phyloP scores from a whole-genome alignment of 2,797 vertebrate genomes.

The Leptodactylus fallax region DNA sequence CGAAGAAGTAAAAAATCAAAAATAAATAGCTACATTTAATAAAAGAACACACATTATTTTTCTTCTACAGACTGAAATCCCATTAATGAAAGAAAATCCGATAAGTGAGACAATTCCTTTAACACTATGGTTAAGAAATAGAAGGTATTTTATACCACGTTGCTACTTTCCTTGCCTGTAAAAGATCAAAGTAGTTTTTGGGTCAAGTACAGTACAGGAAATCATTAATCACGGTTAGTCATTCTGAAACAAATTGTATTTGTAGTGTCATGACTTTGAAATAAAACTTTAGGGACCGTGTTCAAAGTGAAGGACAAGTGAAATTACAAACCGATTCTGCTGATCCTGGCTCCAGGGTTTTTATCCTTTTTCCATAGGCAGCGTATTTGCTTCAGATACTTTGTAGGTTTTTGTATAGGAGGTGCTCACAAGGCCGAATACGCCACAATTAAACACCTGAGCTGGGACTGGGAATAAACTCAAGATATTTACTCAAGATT shows the following conservation, averaged over 20 bases:
- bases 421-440: constrained; percentile 3
- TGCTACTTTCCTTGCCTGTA: constrained; percentile 6
- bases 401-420: not conserved
- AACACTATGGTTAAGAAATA: not conserved
- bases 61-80: not conserved
- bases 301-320: constrained; percentile 69
- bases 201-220: constrained; percentile 67
- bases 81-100: not conserved
- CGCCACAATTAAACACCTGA: not conserved
- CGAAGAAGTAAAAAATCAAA: no score
- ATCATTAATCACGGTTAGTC: constrained; percentile 67
- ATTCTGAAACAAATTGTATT: constrained; percentile 67
- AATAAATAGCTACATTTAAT: not conserved
- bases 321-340: constrained; percentile 71
- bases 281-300: constrained; percentile 66
- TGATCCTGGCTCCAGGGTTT: constrained; percentile 67
- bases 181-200: constrained; percentile 52
- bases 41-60: not conserved
- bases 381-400: constrained; percentile 63
- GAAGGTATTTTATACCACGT: constrained; percentile 60
- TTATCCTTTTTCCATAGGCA: constrained; percentile 65
- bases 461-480: not conserved
- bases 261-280: constrained; percentile 65
- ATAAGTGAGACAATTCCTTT: not conserved
- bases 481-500: not conserved